These are phyloP conservation scores for Sylvicola fuscatus DNA, from an alignment of 2,888 invertebrate genomes.

Conservation along the genomic window DNA sequence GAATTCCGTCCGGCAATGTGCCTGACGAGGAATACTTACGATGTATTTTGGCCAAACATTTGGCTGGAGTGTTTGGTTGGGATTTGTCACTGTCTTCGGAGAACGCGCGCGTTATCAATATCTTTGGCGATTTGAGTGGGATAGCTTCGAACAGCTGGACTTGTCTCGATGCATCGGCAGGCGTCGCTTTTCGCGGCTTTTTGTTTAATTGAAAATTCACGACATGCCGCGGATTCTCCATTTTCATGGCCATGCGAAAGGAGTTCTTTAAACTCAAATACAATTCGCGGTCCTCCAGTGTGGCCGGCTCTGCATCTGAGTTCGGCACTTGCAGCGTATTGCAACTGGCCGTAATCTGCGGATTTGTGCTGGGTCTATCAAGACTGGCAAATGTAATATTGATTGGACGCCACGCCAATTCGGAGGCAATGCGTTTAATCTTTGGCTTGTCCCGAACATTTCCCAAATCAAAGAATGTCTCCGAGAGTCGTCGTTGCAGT, in stretches of 20 bases:
- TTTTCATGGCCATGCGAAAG: constrained; percentile 7
- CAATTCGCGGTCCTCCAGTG: constrained; percentile 16
- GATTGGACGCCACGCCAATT: constrained; percentile 30
- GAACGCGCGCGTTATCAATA: constrained; percentile 50
- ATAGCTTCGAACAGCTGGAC: constrained; percentile 8
- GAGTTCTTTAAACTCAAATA: constrained; percentile 12
- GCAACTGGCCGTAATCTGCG: constrained; percentile 37
- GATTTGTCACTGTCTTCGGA: constrained; percentile 49
- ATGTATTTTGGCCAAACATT: constrained; percentile 13
- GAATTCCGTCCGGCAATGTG: constrained; percentile 17
- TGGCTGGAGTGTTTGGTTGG: constrained; percentile 16
- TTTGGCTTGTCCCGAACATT: constrained; percentile 8
- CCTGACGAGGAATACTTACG: constrained; percentile 24
- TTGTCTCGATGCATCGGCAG: neutral
- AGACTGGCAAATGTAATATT: constrained; percentile 13
- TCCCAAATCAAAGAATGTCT: constrained; percentile 28
- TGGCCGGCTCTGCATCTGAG: constrained; percentile 21
- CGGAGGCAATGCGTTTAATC: constrained; percentile 29
- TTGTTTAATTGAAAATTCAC: constrained; percentile 21
- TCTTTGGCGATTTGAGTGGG: constrained; percentile 38
- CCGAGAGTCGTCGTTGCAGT: constrained; percentile 32
- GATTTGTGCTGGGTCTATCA: constrained; percentile 10
- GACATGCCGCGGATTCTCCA: constrained; percentile 26
- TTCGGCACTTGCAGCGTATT: constrained; percentile 43
- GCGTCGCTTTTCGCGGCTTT: constrained; percentile 15